A percentile compares a stretch with the other conserved stretches of the same genome.
Conservation (phyloP, 2,113 vertebrate genomes). For the Buteo buteo region DNA sequence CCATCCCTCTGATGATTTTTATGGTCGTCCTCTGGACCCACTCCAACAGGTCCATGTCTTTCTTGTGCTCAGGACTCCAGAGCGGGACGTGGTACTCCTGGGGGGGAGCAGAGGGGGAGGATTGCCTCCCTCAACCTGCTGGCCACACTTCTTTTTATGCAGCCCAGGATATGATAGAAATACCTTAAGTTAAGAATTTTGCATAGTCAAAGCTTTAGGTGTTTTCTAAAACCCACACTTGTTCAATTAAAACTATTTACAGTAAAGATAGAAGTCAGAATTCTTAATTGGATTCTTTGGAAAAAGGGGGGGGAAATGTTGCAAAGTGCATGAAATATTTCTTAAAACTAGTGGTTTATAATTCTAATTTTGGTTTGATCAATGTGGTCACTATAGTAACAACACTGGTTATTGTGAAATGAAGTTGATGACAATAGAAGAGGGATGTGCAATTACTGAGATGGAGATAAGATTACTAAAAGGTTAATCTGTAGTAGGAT, state of each 20-base stretch:
- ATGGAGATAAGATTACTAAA: background rate
- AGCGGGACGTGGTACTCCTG: background rate
- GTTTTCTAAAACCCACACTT: background rate
- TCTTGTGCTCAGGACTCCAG: background rate
- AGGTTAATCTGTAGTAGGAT: background rate
- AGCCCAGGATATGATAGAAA: background rate
- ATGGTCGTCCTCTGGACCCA: too few species aligned
- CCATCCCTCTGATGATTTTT: too few species aligned
- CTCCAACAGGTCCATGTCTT: too few species aligned
- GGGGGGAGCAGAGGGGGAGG: background rate
- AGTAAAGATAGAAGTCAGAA: background rate
- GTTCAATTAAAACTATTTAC: background rate
- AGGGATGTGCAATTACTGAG: background rate
- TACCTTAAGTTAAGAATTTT: background rate
- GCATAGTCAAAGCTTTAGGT: background rate
- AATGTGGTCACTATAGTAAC: background rate
- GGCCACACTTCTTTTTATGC: background rate
- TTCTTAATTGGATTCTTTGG: background rate
- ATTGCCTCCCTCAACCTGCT: background rate
- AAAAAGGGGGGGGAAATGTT: background rate
- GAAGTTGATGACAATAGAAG: background rate
- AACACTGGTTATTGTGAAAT: background rate
- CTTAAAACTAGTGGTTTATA: background rate
- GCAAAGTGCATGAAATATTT: background rate
- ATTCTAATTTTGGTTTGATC: background rate